These are phyloP conservation scores for Drosophila tripunctata DNA, from an alignment of 2,888 invertebrate species.

Conservation along the genomic window DNA sequence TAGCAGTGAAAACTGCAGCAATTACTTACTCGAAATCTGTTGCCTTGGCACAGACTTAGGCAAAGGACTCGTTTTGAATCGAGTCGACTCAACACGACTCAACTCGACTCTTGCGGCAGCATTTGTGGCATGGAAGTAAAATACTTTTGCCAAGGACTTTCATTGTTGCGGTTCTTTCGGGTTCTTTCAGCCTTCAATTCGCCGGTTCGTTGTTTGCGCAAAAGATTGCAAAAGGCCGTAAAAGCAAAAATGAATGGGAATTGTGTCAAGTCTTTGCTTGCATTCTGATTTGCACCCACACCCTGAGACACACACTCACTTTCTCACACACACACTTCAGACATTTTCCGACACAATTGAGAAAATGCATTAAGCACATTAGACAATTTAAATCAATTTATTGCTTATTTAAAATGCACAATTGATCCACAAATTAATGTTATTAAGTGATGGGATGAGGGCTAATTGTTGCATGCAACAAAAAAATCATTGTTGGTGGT, in stretches of 20 bases:
- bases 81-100: slow-evolving; percentile 35
- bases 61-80: slow-evolving; percentile 16
- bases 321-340: neutral
- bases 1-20: slow-evolving; percentile 63
- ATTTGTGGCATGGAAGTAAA: slow-evolving; percentile 67
- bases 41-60: slow-evolving; percentile 33
- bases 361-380: slow-evolving; percentile 17
- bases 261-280: slow-evolving; percentile 63
- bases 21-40: slow-evolving; percentile 74
- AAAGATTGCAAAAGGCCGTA: slow-evolving; percentile 40
- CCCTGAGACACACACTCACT: neutral
- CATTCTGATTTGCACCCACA: slow-evolving; percentile 50
- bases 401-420: neutral
- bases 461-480: slow-evolving; percentile 30
- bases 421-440: slow-evolving; percentile 9
- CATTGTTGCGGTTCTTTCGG: slow-evolving; percentile 63
- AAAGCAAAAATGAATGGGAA: slow-evolving; percentile 33
- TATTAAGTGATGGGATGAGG: neutral
- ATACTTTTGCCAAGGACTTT: slow-evolving; percentile 71
- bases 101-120: slow-evolving; percentile 46
- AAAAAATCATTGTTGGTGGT: neutral
- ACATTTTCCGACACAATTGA: neutral
- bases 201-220: slow-evolving; percentile 35
- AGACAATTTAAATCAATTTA: slow-evolving; percentile 13
- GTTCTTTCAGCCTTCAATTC: slow-evolving; percentile 4